phyloP scores from a whole-genome alignment of 2,113 vertebrate species.

The Parotia lawesii region DNA sequence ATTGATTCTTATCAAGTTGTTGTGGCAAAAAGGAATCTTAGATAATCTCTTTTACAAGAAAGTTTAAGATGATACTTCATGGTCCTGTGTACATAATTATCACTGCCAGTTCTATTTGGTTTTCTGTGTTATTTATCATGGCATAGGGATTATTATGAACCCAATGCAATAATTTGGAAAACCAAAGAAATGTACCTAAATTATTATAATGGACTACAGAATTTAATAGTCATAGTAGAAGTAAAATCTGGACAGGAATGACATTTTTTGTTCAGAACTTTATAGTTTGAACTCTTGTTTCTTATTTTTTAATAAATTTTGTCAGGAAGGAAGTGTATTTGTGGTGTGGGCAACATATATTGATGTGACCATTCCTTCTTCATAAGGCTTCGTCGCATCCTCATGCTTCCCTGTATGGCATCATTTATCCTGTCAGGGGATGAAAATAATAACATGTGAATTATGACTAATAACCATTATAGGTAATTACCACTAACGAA shows the following conservation, averaged over 20 bases:
- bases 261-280: rapidly evolving
- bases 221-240: background rate
- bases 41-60: background rate
- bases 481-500: background rate
- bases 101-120: background rate
- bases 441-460: background rate
- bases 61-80: background rate
- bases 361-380: background rate
- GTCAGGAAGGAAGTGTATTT: background rate
- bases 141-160: background rate
- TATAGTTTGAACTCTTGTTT: background rate
- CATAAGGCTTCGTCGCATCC: background rate
- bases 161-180: background rate
- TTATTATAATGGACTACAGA: background rate
- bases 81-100: background rate
- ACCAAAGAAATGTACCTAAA: background rate
- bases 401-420: background rate
- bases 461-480: background rate
- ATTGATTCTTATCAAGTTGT: background rate
- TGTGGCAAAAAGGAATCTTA: background rate
- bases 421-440: background rate
- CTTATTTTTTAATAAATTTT: background rate
- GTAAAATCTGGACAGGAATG: background rate
- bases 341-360: background rate
- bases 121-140: background rate